phyloP scores from a whole-genome alignment of 2,113 vertebrate species.

The Ploceus nigricollis region DNA sequence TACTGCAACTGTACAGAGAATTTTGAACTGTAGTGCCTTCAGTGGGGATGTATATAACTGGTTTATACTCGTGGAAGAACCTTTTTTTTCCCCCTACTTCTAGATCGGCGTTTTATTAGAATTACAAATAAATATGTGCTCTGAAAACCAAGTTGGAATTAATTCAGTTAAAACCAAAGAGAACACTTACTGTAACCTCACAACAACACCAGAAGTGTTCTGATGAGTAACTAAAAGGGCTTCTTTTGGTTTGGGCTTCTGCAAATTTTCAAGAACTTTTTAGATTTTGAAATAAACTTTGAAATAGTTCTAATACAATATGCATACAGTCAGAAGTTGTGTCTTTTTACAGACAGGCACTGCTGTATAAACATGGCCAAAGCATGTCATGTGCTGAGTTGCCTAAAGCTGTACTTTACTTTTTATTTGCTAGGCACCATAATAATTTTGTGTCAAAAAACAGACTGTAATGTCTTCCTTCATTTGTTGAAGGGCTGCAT shows the following conservation, averaged over 20 bases:
- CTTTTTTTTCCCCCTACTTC: not conserved
- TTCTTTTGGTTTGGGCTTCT: conserved; percentile 5
- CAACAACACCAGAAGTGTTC: not conserved
- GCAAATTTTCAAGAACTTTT: conserved; percentile 11
- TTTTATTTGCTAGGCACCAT: conserved; percentile 45
- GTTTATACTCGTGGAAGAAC: not conserved
- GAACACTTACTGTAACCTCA: not conserved
- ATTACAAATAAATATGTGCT: not conserved
- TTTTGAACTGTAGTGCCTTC: conserved; percentile 1
- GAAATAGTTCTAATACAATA: not conserved
- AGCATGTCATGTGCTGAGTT: not conserved
- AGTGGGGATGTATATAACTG: not conserved
- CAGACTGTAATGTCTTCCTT: conserved; percentile 8
- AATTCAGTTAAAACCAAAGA: conserved; percentile 53
- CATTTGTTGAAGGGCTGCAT: not conserved
- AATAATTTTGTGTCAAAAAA: conserved; percentile 34
- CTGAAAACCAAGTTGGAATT: not conserved
- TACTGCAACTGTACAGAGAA: not conserved
- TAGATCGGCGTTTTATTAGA: not conserved
- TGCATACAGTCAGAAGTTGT: not conserved
- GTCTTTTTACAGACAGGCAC: not conserved
- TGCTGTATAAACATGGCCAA: conserved; percentile 43
- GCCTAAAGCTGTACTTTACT: conserved; percentile 13
- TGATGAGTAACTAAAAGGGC: not conserved
- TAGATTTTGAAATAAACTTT: not conserved